Evolutionary conservation across 2,888 invertebrate species (phyloP).

Genomic region (Lucinisca nassula): DNA sequence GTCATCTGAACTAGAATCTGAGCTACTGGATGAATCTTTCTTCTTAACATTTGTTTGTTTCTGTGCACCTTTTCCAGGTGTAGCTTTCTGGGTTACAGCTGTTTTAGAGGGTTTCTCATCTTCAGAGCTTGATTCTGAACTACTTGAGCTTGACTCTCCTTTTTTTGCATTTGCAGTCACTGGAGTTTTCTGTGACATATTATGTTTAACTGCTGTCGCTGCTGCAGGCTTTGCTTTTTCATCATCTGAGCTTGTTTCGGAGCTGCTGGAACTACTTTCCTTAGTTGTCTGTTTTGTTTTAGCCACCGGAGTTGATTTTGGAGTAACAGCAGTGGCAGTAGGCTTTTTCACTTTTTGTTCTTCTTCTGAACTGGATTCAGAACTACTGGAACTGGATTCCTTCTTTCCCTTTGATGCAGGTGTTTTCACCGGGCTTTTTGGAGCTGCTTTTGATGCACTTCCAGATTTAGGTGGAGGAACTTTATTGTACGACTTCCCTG

Average conservation of each 20-base stretch:
- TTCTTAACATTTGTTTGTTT: slow-evolving; percentile 41
- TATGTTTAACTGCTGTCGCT: slow-evolving; percentile 13
- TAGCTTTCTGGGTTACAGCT: background rate
- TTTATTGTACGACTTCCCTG: slow-evolving; percentile 55
- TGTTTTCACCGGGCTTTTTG: slow-evolving; percentile 37
- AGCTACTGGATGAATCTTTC: slow-evolving; percentile 39
- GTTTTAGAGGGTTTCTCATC: slow-evolving; percentile 14
- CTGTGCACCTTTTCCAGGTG: slow-evolving; percentile 19
- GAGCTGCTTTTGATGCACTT: slow-evolving; percentile 19
- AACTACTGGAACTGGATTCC: slow-evolving; percentile 56
- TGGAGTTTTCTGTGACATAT: background rate
- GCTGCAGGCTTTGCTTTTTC: slow-evolving; percentile 29
- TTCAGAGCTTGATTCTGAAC: slow-evolving; percentile 51
- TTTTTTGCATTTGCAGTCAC: background rate
- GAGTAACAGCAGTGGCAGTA: background rate
- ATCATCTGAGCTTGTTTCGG: slow-evolving; percentile 64
- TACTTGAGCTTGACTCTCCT: slow-evolving; percentile 39
- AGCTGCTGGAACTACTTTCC: slow-evolving; percentile 45
- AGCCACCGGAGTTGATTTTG: slow-evolving; percentile 37
- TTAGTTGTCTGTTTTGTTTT: slow-evolving; percentile 18
- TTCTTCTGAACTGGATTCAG: slow-evolving; percentile 46
- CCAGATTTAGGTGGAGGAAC: slow-evolving; percentile 59
- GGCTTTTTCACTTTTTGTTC: background rate
- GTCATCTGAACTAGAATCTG: slow-evolving; percentile 45
- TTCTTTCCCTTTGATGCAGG: slow-evolving; percentile 46